Base-by-base conservation (phyloP, 1,140 invertebrate genomes). In the Gonioctena quinquepunctata region DNA sequence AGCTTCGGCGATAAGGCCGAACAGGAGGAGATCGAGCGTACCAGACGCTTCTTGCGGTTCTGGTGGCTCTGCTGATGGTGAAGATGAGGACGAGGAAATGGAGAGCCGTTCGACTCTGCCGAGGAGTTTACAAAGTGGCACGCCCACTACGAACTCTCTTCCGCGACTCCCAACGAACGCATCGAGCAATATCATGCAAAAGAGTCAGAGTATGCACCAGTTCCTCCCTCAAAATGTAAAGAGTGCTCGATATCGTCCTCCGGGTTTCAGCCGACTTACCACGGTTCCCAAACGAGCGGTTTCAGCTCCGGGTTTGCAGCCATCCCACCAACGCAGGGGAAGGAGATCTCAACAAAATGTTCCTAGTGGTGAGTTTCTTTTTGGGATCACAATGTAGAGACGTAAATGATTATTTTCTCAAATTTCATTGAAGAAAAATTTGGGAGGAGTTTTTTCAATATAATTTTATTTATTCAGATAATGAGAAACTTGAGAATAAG, bases 181-280 rank as follows among this genome's bases (percentile, higher is more conserved):
- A 74, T 81, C 83, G 61, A 84, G 84, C 72, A 85, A 80, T 73
- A 87, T 84, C 70, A 89, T 93, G 79, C 88, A 90, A 72, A 92
- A 92, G 77, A 88, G 90, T 0, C 89, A 92, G 74, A 91, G 88
- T 70, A 86, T 89, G 50, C 86, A 89, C 78, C 85, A 90, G 76
- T 88, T 90, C 74, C 78, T 87, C 33, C 84, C 86, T 49, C 86
- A 87, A 70, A 86, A 85, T 69, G 93, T 93, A 2, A 94, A 95
- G 77, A 95, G 93, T 25, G 94, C 94, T 3, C 84, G 94, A 2
- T 96, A 96, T 79, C 84, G 94, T 1, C 93, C 94, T 0, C 94
- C 94, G 0, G 94, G 94, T 0, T 92, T 93, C 82, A 87, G 86
- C 57, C 86, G 86, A 54, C 80, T 76, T 71, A 75, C 76, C 26